Base-by-base conservation (phyloP, 2,888 invertebrate genomes). In the Rhamnusium bicolor region DNA sequence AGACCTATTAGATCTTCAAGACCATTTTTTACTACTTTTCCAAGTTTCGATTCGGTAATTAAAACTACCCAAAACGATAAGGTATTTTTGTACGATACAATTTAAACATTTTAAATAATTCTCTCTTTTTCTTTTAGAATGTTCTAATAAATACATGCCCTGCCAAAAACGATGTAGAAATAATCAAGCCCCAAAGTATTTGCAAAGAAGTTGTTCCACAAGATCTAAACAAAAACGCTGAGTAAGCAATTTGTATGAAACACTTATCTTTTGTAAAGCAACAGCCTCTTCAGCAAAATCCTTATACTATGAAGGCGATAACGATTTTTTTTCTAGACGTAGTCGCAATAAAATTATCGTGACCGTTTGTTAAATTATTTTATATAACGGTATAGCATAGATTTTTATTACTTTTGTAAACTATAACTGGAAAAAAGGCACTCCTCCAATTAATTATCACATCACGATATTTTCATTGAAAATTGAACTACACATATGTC, bases 1-100 rank as follows among this genome's bases (percentile, higher is more conserved):
- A 69, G 69, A 46, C 69, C 70, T 7, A 47, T 69, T 49, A 69
- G 69, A 53, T 60, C 65, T 47, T 24, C 63, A 12, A 63, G 66
- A 65, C 71, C 65, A 27, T 63, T 58, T 58, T 71, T 71, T 24
- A 65, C 58, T 21, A 27, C 40, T 58, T 71, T 66, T 14, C 40
- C 71, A 3, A 71, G 71, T 49, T 65, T 71, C 10, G 71, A 71
- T 49, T 71, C 65, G 4, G 65, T 47, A 2, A 54, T 63, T 16
- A 65, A n/a, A 53, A 51, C 51, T 14, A 40, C 62, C 2, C 51
- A 49, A 69, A 49, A 51, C 16, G 69, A 69, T 51, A 58, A 69
- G 69, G 69, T 69, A 69, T 51, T 14, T 19, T 21, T 16, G 7
- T 65, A 8, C 49, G n/a, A 16, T 14, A 40, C 19, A 32, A 7